phyloP scores from a whole-genome alignment of 2,113 vertebrate species.

The Alosa alosa region DNA sequence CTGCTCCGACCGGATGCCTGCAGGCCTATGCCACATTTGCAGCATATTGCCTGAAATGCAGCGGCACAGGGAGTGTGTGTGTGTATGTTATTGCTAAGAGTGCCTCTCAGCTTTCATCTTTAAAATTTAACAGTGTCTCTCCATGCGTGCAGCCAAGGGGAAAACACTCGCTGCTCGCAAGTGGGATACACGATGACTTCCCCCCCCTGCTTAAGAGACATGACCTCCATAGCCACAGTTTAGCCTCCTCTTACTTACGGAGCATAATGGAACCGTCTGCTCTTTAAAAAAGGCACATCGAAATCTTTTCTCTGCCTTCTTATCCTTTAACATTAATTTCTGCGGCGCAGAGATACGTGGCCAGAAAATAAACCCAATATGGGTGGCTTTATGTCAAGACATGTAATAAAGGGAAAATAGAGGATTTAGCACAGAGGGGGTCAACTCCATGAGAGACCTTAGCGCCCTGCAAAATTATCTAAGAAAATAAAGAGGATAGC shows the following conservation, averaged over 20 bases:
- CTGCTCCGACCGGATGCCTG: not conserved
- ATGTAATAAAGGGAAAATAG: not conserved
- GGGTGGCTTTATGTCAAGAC: not conserved
- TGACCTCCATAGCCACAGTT: slow-evolving; percentile 14
- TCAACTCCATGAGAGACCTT: not conserved
- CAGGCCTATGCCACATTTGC: not conserved
- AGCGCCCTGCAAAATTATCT: not conserved
- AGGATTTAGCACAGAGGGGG: not conserved
- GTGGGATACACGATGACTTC: slow-evolving; percentile 4
- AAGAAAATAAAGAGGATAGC: not conserved
- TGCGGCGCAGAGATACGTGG: not conserved
- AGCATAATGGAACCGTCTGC: slow-evolving; percentile 5
- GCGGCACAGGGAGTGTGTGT: slow-evolving; percentile 33
- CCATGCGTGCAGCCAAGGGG: slow-evolving; percentile 6
- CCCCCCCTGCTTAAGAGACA: slow-evolving; percentile 8
- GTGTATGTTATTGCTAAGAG: slow-evolving; percentile 16
- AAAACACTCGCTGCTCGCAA: slow-evolving; percentile 3
- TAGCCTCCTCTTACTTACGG: not conserved
- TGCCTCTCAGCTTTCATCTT: slow-evolving; percentile 26
- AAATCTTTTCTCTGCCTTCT: not conserved
- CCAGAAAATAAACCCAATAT: not conserved
- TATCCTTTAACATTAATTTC: not conserved
- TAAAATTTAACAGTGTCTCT: slow-evolving; percentile 26
- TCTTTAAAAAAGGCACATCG: not conserved
- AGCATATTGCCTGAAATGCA: slow-evolving; percentile 42